phyloP scores from a whole-genome alignment of 2,888 invertebrate species.

The Scaptomyza reducta region DNA sequence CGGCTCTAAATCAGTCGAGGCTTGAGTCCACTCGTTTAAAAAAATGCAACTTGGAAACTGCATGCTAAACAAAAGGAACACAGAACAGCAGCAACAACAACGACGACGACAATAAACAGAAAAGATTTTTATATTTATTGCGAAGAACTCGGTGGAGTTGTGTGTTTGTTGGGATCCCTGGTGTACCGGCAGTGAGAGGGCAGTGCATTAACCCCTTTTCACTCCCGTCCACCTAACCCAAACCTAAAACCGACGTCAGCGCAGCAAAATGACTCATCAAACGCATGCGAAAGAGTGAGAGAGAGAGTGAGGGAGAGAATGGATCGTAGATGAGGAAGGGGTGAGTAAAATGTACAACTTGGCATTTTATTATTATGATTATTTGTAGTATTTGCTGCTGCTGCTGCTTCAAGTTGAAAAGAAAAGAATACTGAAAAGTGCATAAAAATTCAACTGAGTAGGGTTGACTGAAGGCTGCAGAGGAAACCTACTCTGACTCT shows the following conservation, averaged over 20 bases:
- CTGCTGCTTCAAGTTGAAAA: slow-evolving; percentile 64
- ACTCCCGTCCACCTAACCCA: slow-evolving; percentile 28
- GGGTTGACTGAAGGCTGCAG: slow-evolving; percentile 34
- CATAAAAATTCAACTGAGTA: slow-evolving; percentile 69
- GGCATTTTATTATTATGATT: slow-evolving; percentile 80
- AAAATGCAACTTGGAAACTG: slow-evolving; percentile 43
- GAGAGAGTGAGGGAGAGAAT: slow-evolving; percentile 1
- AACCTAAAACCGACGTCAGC: slow-evolving; percentile 36
- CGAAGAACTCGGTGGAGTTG: slow-evolving; percentile 56
- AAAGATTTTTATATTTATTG: slow-evolving; percentile 79
- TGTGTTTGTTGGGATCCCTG: slow-evolving; percentile 12
- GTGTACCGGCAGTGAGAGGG: slow-evolving; percentile 14
- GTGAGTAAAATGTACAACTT: slow-evolving; percentile 75
- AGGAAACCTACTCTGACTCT: slow-evolving; percentile 15
- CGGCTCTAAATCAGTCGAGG: slow-evolving; percentile 38
- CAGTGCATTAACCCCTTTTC: slow-evolving; percentile 78
- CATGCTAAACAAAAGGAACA: slow-evolving; percentile 41
- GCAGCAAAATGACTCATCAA: slow-evolving; percentile 76
- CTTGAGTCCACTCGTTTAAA: slow-evolving; percentile 24
- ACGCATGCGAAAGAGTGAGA: slow-evolving; percentile 27
- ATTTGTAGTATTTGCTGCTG: slow-evolving; percentile 79
- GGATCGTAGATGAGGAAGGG: slow-evolving; percentile 18
- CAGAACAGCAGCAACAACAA: slow-evolving; percentile 21
- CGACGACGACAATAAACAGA: slow-evolving; percentile 49
- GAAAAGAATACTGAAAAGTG: slow-evolving; percentile 71